These are phyloP conservation scores for Felis chaus DNA, from an alignment of 2,113 vertebrate genomes.

Conservation along the genomic window DNA sequence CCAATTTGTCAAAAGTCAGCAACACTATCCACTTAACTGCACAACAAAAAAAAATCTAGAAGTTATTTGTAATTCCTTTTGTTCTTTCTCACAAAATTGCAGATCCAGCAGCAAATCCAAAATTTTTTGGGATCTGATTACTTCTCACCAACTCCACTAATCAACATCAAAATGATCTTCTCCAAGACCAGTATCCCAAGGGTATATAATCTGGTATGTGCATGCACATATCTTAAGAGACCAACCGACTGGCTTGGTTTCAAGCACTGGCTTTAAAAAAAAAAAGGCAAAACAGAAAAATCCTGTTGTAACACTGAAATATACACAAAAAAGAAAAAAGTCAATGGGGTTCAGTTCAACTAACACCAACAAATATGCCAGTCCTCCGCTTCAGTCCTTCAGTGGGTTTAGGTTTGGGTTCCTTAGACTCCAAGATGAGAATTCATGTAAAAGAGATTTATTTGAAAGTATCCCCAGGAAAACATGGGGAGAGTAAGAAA, in stretches of 20 bases:
- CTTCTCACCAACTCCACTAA: background rate
- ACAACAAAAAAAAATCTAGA: background rate
- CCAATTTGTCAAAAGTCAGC: background rate
- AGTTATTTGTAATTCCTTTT: background rate
- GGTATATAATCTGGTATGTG: background rate
- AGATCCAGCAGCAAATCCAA: background rate
- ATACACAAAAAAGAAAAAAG: background rate
- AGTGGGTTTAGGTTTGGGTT: background rate
- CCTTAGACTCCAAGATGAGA: background rate
- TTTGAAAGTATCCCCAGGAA: background rate
- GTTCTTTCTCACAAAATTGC: background rate
- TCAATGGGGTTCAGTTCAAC: background rate
- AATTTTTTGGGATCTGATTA: background rate
- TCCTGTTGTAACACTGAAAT: background rate
- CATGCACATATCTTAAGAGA: background rate
- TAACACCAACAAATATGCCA: background rate
- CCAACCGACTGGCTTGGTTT: background rate
- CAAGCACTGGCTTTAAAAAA: background rate
- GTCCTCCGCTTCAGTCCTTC: background rate
- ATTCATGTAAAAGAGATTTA: background rate
- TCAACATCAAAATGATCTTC: background rate
- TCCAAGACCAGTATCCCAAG: background rate
- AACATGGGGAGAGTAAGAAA: background rate
- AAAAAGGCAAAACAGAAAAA: background rate
- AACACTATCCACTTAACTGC: background rate